Percentiles rank a stretch among this genome's conserved stretches.
Evolutionary conservation across 1,140 invertebrate genomes (phyloP).

Genomic region (Harlomillsia oculata): DNA sequence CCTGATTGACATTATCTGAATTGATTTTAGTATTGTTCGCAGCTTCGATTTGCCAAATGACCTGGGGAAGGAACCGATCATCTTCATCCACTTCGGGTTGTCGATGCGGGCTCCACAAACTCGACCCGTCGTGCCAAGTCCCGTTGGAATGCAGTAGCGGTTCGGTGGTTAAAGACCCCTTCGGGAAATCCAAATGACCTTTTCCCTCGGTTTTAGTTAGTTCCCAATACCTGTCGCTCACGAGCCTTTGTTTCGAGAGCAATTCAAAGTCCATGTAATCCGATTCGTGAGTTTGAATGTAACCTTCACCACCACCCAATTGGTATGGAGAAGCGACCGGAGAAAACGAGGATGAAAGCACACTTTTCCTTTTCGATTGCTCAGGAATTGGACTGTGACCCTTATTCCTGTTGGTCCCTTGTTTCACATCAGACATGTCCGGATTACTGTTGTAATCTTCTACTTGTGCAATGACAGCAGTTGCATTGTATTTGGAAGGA

Average conservation of each 20-base stretch:
- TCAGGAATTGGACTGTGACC: no score
- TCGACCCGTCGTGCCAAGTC: background rate
- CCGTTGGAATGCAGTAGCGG: background rate
- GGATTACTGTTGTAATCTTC: no score
- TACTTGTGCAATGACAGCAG: no score
- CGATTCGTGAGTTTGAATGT: background rate
- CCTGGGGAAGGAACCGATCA: conserved; percentile 2
- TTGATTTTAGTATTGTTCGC: conserved; percentile 1
- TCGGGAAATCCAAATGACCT: no score
- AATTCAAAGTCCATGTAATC: conserved; percentile 6
- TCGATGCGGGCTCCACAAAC: background rate
- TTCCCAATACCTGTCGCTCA: conserved; percentile 1
- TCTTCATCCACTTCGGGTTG: conserved; percentile 4
- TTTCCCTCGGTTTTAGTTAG: background rate
- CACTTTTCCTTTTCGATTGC: no score
- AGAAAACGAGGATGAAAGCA: no score
- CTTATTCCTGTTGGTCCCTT: no score
- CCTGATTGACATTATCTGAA: background rate
- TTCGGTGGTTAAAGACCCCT: background rate
- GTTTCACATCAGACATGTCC: no score
- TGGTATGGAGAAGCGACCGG: no score
- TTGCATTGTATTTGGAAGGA: no score
- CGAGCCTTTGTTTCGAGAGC: background rate
- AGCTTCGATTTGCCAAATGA: conserved; percentile 11
- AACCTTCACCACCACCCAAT: no score